These are phyloP conservation scores for Forbesichthys agassizii DNA, from an alignment of 2,113 vertebrate genomes.

Conservation along the genomic window DNA sequence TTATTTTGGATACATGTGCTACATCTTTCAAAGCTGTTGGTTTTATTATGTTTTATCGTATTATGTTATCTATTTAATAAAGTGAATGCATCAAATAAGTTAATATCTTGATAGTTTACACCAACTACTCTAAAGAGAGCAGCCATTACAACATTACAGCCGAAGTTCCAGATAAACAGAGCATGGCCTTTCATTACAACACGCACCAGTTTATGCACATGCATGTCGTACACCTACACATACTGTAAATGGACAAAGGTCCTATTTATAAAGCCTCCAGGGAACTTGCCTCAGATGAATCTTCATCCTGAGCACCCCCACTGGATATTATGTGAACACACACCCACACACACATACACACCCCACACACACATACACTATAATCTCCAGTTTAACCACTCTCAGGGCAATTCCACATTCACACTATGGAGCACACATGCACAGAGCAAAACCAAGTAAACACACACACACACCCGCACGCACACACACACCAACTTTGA, in stretches of 20 bases:
- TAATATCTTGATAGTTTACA: too few species aligned
- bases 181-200: neutral
- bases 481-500: neutral
- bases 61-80: too few species aligned
- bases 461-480: neutral
- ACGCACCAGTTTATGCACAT: neutral
- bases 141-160: too few species aligned
- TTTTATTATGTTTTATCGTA: too few species aligned
- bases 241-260: constrained; percentile 25
- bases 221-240: constrained; percentile 1
- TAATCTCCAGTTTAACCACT: constrained; percentile 36
- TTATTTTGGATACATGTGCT: too few species aligned
- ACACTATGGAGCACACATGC: constrained; percentile 5
- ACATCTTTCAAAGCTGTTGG: too few species aligned
- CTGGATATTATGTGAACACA: constrained; percentile 27
- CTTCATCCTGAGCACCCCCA: constrained; percentile 47
- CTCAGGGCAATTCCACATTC: constrained; percentile 28
- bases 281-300: constrained; percentile 56
- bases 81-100: too few species aligned
- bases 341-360: constrained; percentile 19
- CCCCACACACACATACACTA: constrained; percentile 11
- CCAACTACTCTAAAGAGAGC: too few species aligned
- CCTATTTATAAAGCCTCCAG: constrained; percentile 46
- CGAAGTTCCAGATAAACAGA: too few species aligned
- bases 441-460: neutral